Percentiles rank a stretch among this genome's conserved stretches.
Conservation (phyloP, 2,888 invertebrate species). For the Diadegma fenestrale region DNA sequence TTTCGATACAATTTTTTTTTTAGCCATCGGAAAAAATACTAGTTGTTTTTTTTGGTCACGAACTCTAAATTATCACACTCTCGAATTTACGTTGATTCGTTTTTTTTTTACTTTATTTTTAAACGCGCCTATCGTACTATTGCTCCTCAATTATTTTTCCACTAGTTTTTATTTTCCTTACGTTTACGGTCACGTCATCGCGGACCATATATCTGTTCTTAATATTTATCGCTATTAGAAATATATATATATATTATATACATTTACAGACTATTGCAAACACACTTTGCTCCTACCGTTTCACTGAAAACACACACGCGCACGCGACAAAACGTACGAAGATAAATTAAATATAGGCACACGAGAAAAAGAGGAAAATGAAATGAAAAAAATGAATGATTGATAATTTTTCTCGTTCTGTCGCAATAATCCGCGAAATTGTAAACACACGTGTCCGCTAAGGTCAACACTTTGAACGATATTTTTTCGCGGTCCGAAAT, state of each 20-base stretch:
- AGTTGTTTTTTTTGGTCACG: neutral
- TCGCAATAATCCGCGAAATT: neutral
- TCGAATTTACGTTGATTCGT: too few relatives aligned
- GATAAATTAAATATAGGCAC: slow-evolving; percentile 62
- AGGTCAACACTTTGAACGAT: too few relatives aligned
- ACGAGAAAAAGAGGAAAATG: slow-evolving; percentile 55
- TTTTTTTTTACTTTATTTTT: slow-evolving; percentile 3
- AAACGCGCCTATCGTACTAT: slow-evolving; percentile 31
- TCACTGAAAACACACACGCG: slow-evolving; percentile 26
- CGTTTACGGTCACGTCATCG: slow-evolving; percentile 34
- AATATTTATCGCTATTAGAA: slow-evolving; percentile 37
- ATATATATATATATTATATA: slow-evolving; percentile 63
- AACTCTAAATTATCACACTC: slow-evolving; percentile 21
- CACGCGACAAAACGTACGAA: slow-evolving; percentile 47
- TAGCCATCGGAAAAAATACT: slow-evolving; percentile 19
- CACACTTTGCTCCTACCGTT: slow-evolving; percentile 50
- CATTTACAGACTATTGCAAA: slow-evolving; percentile 64
- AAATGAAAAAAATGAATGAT: slow-evolving; percentile 6
- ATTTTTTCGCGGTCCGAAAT: neutral
- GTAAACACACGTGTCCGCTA: neutral
- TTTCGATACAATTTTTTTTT: slow-evolving; percentile 40
- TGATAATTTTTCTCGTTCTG: slow-evolving; percentile 18
- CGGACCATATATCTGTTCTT: slow-evolving; percentile 11
- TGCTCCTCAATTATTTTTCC: slow-evolving; percentile 10
- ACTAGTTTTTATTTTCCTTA: neutral